Conservation (phyloP, 2,113 vertebrate genomes). For the Turnix velox region DNA sequence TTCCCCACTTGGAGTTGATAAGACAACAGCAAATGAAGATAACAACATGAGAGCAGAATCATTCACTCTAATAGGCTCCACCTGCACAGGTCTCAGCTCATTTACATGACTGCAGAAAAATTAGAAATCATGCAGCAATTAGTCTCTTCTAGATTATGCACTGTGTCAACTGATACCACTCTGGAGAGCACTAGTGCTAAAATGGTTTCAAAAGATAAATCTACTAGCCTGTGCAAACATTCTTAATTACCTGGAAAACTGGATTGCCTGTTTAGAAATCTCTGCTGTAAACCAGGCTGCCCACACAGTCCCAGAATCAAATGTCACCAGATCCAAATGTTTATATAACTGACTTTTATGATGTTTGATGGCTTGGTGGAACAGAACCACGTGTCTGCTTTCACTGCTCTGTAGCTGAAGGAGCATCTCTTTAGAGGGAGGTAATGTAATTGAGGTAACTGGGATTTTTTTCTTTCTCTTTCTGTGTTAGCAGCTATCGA, state of each 20-base stretch:
- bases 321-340: slow-evolving; percentile 72
- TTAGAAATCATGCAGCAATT: slow-evolving; percentile 83
- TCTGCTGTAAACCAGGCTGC: slow-evolving; percentile 72
- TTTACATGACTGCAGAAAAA: slow-evolving; percentile 88
- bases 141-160: slow-evolving; percentile 84
- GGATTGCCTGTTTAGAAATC: slow-evolving; percentile 76
- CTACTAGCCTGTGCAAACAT: slow-evolving; percentile 81
- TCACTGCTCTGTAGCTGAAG: slow-evolving; percentile 38
- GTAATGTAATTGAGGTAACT: neutral
- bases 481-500: slow-evolving; percentile 27
- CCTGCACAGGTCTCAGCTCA: slow-evolving; percentile 78
- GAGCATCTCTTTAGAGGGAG: slow-evolving; percentile 36
- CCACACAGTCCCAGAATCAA: slow-evolving; percentile 71
- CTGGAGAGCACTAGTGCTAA: slow-evolving; percentile 80
- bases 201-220: slow-evolving; percentile 83
- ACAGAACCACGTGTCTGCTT: slow-evolving; percentile 56
- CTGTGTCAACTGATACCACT: slow-evolving; percentile 84
- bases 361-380: slow-evolving; percentile 72
- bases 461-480: neutral
- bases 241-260: slow-evolving; percentile 84
- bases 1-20: slow-evolving; percentile 76
- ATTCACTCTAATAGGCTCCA: slow-evolving; percentile 81
- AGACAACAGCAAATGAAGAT: slow-evolving; percentile 82
- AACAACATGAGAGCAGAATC: slow-evolving; percentile 80
- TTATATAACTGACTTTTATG: slow-evolving; percentile 77